Evolutionary conservation across 2,113 vertebrate genomes (phyloP), one percentile per base, ranked within the genome.

Genomic region (Dermatemys mawii): DNA sequence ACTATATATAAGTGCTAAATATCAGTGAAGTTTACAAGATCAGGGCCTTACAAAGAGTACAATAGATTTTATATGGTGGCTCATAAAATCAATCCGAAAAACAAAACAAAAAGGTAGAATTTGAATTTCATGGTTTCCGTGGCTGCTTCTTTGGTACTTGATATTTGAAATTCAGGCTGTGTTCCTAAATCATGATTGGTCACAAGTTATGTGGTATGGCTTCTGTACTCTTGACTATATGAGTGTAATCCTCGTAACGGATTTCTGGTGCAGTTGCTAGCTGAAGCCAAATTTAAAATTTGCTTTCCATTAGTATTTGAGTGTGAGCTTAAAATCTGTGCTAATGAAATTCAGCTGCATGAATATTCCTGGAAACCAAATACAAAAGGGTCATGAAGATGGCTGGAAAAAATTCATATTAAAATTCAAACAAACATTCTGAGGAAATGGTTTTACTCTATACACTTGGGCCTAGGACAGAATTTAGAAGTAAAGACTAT

Each of bases 271-370:
- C 83, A 95, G 94, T 44, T 92, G 70, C 60, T 84, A 79, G 35
- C 60, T 63, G 51, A 94, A 96, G 78, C 60, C 93, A 81, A 83
- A 81, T 90, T 94, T 55, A n/a, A 87, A 96, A 93, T 88, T 95
- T 95, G 73, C 49, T 95, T 97, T 93, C 49, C 26, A 38, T 89
- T 95, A 86, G 24, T 57, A 55, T 89, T 95, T 94, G 85, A 90
- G 2, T 3, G 76, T 89, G 73, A 90, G 85, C 93, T 82, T 89
- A 95, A 93, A 92, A 85, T 86, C 81, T 49, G 2, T 11, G 17
- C 19, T 82, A 78, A 92, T 79, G 63, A 95, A 89, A 86, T 89
- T 89, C 89, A 95, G 81, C 85, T 82, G 55, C 5, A 63, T 6
- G 9, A 3, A 93, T 94, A 86, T 55, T 32, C 38, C 75, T 84